phyloP scores from a whole-genome alignment of 2,888 invertebrate genomes.

The Andrena minutula region DNA sequence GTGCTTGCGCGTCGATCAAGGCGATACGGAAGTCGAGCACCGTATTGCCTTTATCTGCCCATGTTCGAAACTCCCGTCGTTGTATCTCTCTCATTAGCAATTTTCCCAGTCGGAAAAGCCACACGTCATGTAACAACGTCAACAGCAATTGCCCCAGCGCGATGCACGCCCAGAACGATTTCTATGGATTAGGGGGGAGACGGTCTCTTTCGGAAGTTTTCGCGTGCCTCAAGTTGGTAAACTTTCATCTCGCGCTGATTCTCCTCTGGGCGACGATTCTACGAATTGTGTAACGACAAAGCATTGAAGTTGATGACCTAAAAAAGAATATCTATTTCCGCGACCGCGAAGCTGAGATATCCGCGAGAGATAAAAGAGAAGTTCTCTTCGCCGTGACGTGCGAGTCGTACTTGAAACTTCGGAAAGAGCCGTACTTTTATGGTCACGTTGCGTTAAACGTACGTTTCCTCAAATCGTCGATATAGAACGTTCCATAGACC shows the following conservation, averaged over 20 bases:
- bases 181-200: neutral
- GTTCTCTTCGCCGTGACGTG: conserved; percentile 52
- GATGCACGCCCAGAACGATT: neutral
- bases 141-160: no score
- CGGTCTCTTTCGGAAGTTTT: neutral
- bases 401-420: conserved; percentile 58
- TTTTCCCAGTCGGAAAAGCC: neutral
- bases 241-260: conserved; percentile 9
- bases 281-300: conserved; percentile 6
- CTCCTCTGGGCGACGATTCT: conserved; percentile 3
- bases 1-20: neutral
- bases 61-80: neutral
- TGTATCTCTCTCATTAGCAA: neutral
- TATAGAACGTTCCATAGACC: neutral
- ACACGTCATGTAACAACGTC: conserved; percentile 10
- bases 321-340: conserved; percentile 1
- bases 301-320: neutral
- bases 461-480: conserved; percentile 42
- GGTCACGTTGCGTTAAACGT: conserved; percentile 56
- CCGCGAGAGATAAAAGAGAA: conserved; percentile 29
- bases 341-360: neutral
- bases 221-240: conserved; percentile 6
- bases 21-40: neutral
- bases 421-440: conserved; percentile 59
- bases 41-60: neutral